phyloP scores from a whole-genome alignment of 2,888 invertebrate genomes.

The Lycocerus yunnanus region DNA sequence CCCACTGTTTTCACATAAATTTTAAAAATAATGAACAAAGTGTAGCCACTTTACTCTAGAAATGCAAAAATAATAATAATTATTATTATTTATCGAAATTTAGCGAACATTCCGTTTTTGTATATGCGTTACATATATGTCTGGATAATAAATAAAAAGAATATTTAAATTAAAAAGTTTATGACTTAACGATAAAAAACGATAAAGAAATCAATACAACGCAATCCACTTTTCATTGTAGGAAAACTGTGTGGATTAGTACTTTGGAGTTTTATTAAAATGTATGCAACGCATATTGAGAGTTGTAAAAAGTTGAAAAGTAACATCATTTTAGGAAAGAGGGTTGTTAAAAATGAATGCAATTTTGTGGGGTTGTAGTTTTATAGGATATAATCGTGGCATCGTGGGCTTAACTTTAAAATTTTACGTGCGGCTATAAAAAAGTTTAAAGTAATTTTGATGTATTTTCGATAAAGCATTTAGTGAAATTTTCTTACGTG shows the following conservation, averaged over 20 bases:
- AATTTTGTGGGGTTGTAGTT: conserved; percentile 5
- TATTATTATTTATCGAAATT: no score
- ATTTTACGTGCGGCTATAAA: conserved; percentile 8
- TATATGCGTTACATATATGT: no score
- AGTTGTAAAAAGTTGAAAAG: background rate
- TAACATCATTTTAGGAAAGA: background rate
- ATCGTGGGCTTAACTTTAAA: conserved; percentile 6
- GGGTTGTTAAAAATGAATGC: conserved; percentile 8
- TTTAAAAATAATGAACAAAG: no score
- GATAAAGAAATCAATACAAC: background rate
- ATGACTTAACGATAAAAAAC: background rate
- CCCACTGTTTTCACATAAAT: no score
- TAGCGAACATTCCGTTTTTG: no score
- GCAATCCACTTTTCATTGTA: background rate
- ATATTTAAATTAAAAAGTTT: background rate
- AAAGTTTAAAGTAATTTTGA: conserved; percentile 6
- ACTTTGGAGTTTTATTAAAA: background rate
- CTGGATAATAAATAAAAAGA: no score
- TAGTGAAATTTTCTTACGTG: background rate
- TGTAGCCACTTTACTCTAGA: no score
- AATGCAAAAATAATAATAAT: no score
- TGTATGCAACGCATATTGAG: background rate
- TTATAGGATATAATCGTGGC: background rate
- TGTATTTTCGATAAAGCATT: background rate
- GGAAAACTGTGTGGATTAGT: background rate